phyloP scores from a whole-genome alignment of 2,113 vertebrate genomes.

The Thalassoma bifasciatum region DNA sequence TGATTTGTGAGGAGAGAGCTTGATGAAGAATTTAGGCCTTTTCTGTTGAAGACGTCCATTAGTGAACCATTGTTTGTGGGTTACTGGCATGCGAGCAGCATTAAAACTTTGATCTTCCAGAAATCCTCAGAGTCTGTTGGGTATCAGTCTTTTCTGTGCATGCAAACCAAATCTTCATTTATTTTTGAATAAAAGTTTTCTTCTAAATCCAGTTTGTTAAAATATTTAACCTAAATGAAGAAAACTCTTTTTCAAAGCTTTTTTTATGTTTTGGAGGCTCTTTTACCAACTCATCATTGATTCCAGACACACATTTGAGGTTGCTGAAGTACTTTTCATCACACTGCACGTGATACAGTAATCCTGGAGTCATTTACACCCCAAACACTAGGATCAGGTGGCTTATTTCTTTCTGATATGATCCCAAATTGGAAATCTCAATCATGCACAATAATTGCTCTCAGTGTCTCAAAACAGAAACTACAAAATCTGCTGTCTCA shows the following conservation, averaged over 20 bases:
- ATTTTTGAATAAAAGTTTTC: too few species aligned
- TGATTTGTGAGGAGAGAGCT: conserved; percentile 35
- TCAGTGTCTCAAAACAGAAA: conserved; percentile 24
- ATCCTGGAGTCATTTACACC: conserved; percentile 11
- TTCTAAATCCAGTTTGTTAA: not conserved
- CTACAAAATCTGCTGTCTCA: conserved; percentile 52
- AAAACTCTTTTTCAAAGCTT: not conserved
- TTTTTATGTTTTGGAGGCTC: not conserved
- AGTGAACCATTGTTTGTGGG: conserved; percentile 13
- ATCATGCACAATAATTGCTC: conserved; percentile 16
- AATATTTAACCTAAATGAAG: not conserved
- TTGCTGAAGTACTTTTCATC: not conserved
- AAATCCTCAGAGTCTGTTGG: not conserved
- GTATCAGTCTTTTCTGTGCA: not conserved
- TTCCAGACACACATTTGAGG: not conserved
- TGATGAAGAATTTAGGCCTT: conserved; percentile 47
- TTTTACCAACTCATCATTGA: not conserved
- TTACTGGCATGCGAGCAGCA: conserved; percentile 7
- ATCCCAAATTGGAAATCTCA: conserved; percentile 31
- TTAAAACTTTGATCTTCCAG: not conserved
- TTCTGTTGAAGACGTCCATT: conserved; percentile 7
- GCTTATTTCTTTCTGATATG: conserved; percentile 6
- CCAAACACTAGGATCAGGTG: conserved; percentile 8
- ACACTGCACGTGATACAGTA: not conserved
- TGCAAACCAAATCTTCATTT: not conserved